Evolutionary conservation across 2,113 vertebrate species (phyloP), one percentile per base, ranked within the genome.

Genomic region (Nothoprocta perdicaria): DNA sequence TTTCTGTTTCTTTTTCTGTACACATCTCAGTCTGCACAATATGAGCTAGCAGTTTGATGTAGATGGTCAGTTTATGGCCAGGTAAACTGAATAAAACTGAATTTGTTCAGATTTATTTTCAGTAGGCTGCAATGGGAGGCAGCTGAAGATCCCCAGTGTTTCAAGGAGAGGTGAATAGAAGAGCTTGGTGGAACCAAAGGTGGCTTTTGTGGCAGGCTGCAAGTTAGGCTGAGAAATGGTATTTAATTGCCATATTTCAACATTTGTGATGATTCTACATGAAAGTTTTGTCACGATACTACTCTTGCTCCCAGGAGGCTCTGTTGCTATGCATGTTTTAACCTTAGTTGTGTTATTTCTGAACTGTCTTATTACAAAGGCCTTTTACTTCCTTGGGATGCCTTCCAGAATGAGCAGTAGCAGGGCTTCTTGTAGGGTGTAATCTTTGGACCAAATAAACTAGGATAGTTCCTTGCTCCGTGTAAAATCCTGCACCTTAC

Each of bases 31-130:
- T 48, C 46, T 12, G 17, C 40, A 80, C 26, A 35, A 12, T 31
- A 74, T 60, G 53, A 91, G 18, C 48, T 21, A 43, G 26, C 16
- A 55, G 27, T 80, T 71, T 52, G n/a, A 3, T 48, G 35, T 2
- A 78, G 33, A 31, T 0, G 0, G 57, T 43, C 1, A 1, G 33
- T 0, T 80, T 43, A 48, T 22, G 4, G 14, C 48, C 69, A 58
- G 12, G 13, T 57, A 40, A 57, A 74, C 78, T 84, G 19, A 12
- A 81, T 22, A 33, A 72, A 84, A 52, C 14, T 41, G 1, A 45
- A 9, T 61, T 82, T 91, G 4, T 55, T 53, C 66, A 69, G 15
- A 61, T 81, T 65, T 69, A 18, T 71, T 71, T 71, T 71, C 2
- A 16, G 16, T 29, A n/a, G 45, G 14, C 21, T 33, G 65, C 15